Conservation (phyloP, 2,888 invertebrate species). For the Eilema depressum region DNA sequence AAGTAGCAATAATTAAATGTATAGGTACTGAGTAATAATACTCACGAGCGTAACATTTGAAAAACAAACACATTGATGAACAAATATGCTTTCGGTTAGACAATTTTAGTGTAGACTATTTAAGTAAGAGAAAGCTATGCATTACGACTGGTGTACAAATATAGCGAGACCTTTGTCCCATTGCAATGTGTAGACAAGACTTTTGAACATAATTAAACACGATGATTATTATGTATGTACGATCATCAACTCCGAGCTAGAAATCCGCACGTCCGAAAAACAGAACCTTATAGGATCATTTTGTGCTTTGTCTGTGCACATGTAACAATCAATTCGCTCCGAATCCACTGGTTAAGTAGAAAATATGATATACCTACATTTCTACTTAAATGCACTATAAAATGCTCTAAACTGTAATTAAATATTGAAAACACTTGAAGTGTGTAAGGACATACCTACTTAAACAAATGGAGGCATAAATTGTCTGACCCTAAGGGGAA, state of each 20-base stretch:
- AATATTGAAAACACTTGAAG: too few species aligned
- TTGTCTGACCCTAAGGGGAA: too few species aligned
- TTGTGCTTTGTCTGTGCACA: too few species aligned
- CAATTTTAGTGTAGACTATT: slow-evolving; percentile 17
- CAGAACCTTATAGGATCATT: too few species aligned
- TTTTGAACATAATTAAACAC: not conserved
- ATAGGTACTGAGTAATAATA: not conserved
- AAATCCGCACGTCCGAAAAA: not conserved
- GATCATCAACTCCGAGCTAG: not conserved
- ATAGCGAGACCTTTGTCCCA: slow-evolving; percentile 13
- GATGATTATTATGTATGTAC: not conserved
- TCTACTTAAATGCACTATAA: too few species aligned
- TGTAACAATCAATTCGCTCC: too few species aligned
- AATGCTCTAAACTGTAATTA: too few species aligned
- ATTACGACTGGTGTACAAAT: slow-evolving; percentile 9
- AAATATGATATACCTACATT: too few species aligned
- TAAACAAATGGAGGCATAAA: too few species aligned
- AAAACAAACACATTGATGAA: not conserved
- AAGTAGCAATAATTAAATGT: not conserved
- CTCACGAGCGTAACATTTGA: not conserved
- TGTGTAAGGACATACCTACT: too few species aligned
- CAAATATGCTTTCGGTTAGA: slow-evolving; percentile 20
- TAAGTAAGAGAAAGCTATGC: slow-evolving; percentile 22
- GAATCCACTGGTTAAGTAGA: too few species aligned
- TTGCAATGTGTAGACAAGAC: not conserved